These are phyloP conservation scores for Tachystola acroxantha DNA, from an alignment of 2,888 invertebrate species.

Conservation along the genomic window DNA sequence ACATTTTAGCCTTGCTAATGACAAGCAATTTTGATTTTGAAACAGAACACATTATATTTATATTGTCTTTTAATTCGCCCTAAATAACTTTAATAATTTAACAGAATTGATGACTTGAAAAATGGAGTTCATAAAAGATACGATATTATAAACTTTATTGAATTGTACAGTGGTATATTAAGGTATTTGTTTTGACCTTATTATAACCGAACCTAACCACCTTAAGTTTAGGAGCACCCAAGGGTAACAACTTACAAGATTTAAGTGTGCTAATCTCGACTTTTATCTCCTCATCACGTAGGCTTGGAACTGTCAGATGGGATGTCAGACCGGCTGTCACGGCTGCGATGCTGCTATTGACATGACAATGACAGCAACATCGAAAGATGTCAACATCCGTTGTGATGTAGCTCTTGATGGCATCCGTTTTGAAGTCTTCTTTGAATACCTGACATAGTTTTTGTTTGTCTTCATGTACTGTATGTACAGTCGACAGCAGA, in stretches of 20 bases:
- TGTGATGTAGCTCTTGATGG: constrained; percentile 3
- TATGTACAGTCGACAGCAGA: too few relatives aligned
- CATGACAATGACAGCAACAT: constrained; percentile 36
- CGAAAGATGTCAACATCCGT: constrained; percentile 30
- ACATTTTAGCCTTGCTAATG: constrained; percentile 75
- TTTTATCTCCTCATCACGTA: constrained; percentile 50
- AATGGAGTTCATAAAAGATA: too few relatives aligned
- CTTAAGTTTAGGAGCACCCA: constrained; percentile 15
- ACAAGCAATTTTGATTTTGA: constrained; percentile 73
- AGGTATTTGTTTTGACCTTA: constrained; percentile 1
- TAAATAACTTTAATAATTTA: constrained; percentile 33
- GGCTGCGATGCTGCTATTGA: constrained; percentile 20
- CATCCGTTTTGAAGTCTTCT: neutral
- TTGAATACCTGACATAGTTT: too few relatives aligned
- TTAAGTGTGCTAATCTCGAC: constrained; percentile 28
- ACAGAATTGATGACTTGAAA: neutral
- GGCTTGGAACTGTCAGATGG: constrained; percentile 40
- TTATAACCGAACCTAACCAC: neutral
- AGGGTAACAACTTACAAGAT: constrained; percentile 22
- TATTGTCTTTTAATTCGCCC: constrained; percentile 57
- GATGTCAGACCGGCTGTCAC: constrained; percentile 37
- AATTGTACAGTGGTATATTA: too few relatives aligned
- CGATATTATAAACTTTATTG: too few relatives aligned
- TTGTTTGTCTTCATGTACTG: too few relatives aligned
- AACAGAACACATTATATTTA: constrained; percentile 61